A percentile compares a stretch with the other conserved stretches of the same genome.
These are phyloP conservation scores for Idaea aversata DNA, from an alignment of 2,888 invertebrate species.

Conservation along the genomic window DNA sequence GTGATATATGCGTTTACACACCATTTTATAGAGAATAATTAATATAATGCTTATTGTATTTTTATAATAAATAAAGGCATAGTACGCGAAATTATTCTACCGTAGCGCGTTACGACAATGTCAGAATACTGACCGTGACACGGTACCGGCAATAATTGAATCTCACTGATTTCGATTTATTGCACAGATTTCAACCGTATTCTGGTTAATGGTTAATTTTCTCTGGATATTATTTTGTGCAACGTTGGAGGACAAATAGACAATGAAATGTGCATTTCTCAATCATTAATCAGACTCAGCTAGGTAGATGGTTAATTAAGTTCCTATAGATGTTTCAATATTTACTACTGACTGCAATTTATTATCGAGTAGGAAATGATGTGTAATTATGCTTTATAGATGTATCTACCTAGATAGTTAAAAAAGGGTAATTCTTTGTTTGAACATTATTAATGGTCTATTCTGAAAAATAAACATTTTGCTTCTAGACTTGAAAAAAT, in stretches of 20 bases:
- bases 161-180: conserved; percentile 45
- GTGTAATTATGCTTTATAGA: conserved; percentile 37
- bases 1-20: conserved; percentile 6
- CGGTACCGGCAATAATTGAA: conserved; percentile 39
- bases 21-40: not conserved
- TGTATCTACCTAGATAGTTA: conserved; percentile 28
- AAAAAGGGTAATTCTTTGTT: conserved; percentile 41
- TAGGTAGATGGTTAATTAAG: not conserved
- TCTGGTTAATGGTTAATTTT: conserved; percentile 30
- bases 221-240: conserved; percentile 22
- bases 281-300: not conserved
- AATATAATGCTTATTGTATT: not conserved
- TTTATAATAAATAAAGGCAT: conserved; percentile 6
- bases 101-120: conserved; percentile 47
- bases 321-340: not conserved
- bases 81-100: conserved; percentile 35
- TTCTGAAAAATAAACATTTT: conserved; percentile 4
- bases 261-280: conserved; percentile 1
- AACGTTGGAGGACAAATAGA: conserved; percentile 8
- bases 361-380: conserved; percentile 21
- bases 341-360: not conserved
- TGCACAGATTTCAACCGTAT: conserved; percentile 42
- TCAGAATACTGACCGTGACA: conserved; percentile 46
- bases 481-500: not conserved
- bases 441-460: conserved; percentile 7